Percentiles rank a stretch among this genome's conserved stretches.
Conservation (phyloP, 1,140 invertebrate species). For the Diorhabda elongata region DNA sequence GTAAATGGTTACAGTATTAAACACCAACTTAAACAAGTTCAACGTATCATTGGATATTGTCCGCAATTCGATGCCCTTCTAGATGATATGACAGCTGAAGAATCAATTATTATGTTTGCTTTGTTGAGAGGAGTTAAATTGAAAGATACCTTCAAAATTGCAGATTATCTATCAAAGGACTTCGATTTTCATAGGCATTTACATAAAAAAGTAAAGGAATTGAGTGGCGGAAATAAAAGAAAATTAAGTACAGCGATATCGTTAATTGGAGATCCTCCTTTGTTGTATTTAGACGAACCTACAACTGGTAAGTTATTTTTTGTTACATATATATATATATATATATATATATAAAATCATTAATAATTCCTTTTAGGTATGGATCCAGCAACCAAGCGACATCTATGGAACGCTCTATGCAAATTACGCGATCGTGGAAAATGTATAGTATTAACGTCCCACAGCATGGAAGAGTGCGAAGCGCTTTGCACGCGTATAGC, state of each 20-base stretch:
- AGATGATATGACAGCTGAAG: constrained; percentile 72
- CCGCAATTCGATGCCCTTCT: constrained; percentile 82
- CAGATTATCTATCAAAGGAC: constrained; percentile 45
- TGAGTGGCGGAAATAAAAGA: constrained; percentile 91
- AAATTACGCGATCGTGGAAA: constrained; percentile 59
- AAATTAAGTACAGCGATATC: constrained; percentile 93
- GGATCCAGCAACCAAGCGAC: constrained; percentile 77
- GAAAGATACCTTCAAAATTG: constrained; percentile 44
- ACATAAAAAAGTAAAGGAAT: constrained; percentile 57
- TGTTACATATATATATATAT: neutral
- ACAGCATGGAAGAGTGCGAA: constrained; percentile 86
- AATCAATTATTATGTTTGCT: constrained; percentile 72
- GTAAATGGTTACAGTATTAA: constrained; percentile 50
- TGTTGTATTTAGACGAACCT: constrained; percentile 85
- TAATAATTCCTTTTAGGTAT: constrained; percentile 56
- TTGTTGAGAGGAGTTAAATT: constrained; percentile 66
- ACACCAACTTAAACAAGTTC: constrained; percentile 53
- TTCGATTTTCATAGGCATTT: constrained; percentile 54
- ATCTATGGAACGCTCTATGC: constrained; percentile 71
- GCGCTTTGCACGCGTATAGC: constrained; percentile 78
- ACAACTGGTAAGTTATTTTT: constrained; percentile 56
- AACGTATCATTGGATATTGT: constrained; percentile 71
- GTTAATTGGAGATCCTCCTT: constrained; percentile 81
- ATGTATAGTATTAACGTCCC: constrained; percentile 73
- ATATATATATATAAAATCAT: neutral